A percentile compares a stretch with the other conserved stretches of the same genome.
Conservation (phyloP, 2,888 invertebrate species). For the Masnerella sp. region DNA sequence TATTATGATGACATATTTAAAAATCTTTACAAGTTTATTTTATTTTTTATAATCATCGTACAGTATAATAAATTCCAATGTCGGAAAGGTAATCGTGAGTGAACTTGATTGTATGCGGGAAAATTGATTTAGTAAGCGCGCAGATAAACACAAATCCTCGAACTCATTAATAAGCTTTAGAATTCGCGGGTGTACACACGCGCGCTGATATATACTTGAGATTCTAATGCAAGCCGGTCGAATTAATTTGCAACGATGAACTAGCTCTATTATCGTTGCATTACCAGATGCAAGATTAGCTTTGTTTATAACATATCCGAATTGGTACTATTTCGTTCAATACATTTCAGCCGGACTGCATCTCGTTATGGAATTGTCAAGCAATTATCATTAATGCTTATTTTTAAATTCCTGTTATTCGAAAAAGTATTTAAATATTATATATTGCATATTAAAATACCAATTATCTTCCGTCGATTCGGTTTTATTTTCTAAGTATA, state of each 20-base stretch:
- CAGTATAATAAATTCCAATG: constrained; percentile 49
- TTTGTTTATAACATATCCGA: constrained; percentile 36
- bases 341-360: constrained; percentile 15
- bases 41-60: too few species aligned
- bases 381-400: constrained; percentile 13
- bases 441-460: too few species aligned
- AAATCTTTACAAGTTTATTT: too few species aligned
- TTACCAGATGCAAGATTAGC: constrained; percentile 72
- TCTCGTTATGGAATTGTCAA: constrained; percentile 26
- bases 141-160: constrained; percentile 59
- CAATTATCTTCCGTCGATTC: too few species aligned
- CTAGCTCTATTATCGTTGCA: constrained; percentile 66
- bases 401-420: too few species aligned
- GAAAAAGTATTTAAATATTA: too few species aligned
- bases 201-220: constrained; percentile 73
- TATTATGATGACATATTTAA: too few species aligned
- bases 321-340: constrained; percentile 30
- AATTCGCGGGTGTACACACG: constrained; percentile 56
- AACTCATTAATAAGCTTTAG: constrained; percentile 58
- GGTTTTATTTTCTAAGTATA: too few species aligned
- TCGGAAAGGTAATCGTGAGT: constrained; percentile 44
- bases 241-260: constrained; percentile 76
- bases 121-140: constrained; percentile 52
- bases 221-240: constrained; percentile 73
- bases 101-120: constrained; percentile 42